Evolutionary conservation across 2,113 vertebrate genomes (phyloP).

Genomic region (Apistogramma diplotaenia): DNA sequence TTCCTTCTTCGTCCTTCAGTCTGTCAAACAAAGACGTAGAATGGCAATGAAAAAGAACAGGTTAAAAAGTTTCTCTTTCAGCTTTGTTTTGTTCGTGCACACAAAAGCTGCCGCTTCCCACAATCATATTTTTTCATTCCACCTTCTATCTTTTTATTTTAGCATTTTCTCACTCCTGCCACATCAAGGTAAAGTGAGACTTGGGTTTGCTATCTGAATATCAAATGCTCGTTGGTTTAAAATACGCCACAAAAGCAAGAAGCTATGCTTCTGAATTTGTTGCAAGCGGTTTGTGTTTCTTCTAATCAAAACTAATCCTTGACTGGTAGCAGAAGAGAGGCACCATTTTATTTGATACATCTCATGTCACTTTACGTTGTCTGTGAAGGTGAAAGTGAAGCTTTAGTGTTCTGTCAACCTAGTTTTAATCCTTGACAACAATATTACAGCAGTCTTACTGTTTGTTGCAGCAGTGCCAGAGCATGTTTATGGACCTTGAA

Average conservation of each 20-base stretch:
- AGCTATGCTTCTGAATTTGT: conserved; percentile 44
- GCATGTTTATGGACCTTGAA: conserved; percentile 74
- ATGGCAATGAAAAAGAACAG: conserved; percentile 52
- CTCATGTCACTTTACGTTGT: conserved; percentile 14
- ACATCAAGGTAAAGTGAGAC: conserved; percentile 68
- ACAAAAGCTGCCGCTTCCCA: conserved; percentile 53
- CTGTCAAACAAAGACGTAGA: conserved; percentile 48
- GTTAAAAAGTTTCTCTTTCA: conserved; percentile 71
- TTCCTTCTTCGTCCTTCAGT: conserved; percentile 68
- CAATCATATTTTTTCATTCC: conserved; percentile 47
- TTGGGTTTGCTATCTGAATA: conserved; percentile 57
- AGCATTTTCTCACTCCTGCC: conserved; percentile 41
- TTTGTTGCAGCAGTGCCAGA: conserved; percentile 70
- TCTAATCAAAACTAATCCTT: conserved; percentile 41
- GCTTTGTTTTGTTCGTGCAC: conserved; percentile 68
- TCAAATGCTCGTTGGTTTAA: conserved; percentile 58
- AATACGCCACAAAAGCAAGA: conserved; percentile 44
- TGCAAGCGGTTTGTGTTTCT: conserved; percentile 21
- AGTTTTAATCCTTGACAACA: conserved; percentile 66
- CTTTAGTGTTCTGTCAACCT: conserved; percentile 54
- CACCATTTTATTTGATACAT: conserved; percentile 18
- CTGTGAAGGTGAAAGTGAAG: conserved; percentile 57
- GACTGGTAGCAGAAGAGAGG: conserved; percentile 28
- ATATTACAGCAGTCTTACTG: conserved; percentile 70
- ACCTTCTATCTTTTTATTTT: conserved; percentile 35